Conservation (phyloP, 2,797 vertebrate species). For the Siniperca scherzeri region DNA sequence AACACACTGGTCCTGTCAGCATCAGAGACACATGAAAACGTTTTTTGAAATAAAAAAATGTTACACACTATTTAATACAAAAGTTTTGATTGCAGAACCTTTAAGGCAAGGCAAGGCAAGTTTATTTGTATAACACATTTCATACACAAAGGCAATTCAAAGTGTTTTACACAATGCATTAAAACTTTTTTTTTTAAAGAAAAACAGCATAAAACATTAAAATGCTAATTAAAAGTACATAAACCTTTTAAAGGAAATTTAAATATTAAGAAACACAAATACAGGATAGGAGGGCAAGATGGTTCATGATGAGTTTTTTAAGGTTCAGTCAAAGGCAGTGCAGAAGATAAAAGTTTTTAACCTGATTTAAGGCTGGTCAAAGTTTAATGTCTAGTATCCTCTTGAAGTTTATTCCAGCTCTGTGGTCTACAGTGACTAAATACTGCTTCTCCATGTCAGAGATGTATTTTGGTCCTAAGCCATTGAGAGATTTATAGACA, state of each 20-base stretch:
- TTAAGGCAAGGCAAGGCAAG: background rate
- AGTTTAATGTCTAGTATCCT: background rate
- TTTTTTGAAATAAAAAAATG: background rate
- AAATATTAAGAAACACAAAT: background rate
- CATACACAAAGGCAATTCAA: too few species aligned
- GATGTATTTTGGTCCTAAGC: background rate
- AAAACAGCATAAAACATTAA: too few species aligned
- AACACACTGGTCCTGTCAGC: conserved; percentile 11
- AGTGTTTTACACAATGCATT: background rate
- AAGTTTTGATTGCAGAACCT: background rate
- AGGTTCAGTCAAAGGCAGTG: background rate
- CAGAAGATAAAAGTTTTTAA: background rate
- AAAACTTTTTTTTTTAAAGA: too few species aligned
- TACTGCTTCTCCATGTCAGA: background rate
- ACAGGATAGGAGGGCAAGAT: too few species aligned
- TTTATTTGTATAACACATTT: background rate
- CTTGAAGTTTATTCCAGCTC: background rate
- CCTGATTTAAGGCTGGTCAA: background rate
- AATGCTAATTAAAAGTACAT: background rate
- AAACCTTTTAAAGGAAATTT: background rate
- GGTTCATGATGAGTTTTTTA: too few species aligned
- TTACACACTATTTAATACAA: background rate
- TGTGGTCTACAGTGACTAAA: background rate
- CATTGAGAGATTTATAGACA: conserved; percentile 7
- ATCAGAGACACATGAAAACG: background rate